Conservation (phyloP, 2,888 invertebrate genomes). For the Globia sparganii region DNA sequence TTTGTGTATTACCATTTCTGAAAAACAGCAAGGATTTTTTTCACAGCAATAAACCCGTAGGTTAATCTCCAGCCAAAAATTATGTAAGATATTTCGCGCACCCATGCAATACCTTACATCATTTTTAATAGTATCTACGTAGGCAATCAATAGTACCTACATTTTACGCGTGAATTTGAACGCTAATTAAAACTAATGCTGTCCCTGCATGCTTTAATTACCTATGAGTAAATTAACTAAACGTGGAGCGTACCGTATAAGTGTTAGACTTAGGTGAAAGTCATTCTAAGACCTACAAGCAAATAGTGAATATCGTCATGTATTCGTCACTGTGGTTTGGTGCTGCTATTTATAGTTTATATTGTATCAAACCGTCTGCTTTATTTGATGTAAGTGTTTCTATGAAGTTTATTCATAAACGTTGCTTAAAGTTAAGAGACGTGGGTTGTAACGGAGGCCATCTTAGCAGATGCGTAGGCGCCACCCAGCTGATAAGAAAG, state of each 20-base stretch:
- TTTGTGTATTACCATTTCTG: too few relatives aligned
- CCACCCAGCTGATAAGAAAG: neutral
- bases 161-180: slow-evolving; percentile 6
- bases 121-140: neutral
- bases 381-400: slow-evolving; percentile 39
- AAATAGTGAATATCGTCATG: slow-evolving; percentile 27
- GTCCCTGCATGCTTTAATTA: slow-evolving; percentile 44
- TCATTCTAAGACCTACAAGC: slow-evolving; percentile 11
- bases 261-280: neutral
- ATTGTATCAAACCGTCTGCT: slow-evolving; percentile 20
- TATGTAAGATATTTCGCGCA: too few relatives aligned
- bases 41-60: neutral
- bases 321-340: slow-evolving; percentile 5
- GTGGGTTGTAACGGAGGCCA: too few relatives aligned
- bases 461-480: too few relatives aligned
- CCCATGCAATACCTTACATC: too few relatives aligned
- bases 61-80: neutral
- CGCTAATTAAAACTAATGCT: slow-evolving; percentile 60
- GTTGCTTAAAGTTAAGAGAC: too few relatives aligned
- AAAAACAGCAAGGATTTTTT: too few relatives aligned
- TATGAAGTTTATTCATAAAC: too few relatives aligned
- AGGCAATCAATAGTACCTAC: neutral
- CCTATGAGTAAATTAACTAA: slow-evolving; percentile 14
- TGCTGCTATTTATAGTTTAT: slow-evolving; percentile 24
- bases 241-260: neutral